phyloP scores from a whole-genome alignment of 2,797 vertebrate genomes.

The Eidolon dupreanum region DNA sequence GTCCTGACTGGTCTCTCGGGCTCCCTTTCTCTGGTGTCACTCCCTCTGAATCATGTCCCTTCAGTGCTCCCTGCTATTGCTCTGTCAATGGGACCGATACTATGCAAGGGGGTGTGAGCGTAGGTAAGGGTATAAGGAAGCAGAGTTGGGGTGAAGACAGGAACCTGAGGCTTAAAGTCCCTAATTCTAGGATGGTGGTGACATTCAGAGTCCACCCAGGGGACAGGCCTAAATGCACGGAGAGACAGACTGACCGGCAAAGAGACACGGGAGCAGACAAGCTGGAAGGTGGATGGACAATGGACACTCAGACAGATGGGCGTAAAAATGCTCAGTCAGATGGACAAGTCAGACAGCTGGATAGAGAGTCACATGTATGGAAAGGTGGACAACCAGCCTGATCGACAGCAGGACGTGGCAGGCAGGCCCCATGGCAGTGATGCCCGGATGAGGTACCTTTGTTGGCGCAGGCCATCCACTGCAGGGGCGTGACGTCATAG shows the following conservation, averaged over 20 bases:
- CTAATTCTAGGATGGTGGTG: background rate
- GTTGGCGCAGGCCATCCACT: slow-evolving; percentile 99
- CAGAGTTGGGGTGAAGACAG: background rate
- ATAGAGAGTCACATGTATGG: background rate
- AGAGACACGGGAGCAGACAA: background rate
- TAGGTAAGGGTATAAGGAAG: background rate
- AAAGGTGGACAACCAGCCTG: background rate
- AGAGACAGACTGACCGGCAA: background rate
- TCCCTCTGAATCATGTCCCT: background rate
- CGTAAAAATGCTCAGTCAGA: background rate
- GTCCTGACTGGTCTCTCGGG: background rate
- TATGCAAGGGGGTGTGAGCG: background rate
- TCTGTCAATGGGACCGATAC: background rate
- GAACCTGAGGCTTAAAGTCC: background rate
- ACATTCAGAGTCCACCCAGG: background rate
- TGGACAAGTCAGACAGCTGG: background rate
- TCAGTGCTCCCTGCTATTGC: background rate
- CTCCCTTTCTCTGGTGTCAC: background rate
- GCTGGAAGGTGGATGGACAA: background rate
- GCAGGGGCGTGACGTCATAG: slow-evolving; percentile 97
- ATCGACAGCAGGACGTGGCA: background rate
- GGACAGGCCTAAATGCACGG: background rate
- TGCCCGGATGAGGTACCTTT: slow-evolving; percentile 88
- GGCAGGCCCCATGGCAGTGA: background rate
- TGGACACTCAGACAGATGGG: background rate